phyloP scores from a whole-genome alignment of 2,113 vertebrate genomes.

The Galemys pyrenaicus region DNA sequence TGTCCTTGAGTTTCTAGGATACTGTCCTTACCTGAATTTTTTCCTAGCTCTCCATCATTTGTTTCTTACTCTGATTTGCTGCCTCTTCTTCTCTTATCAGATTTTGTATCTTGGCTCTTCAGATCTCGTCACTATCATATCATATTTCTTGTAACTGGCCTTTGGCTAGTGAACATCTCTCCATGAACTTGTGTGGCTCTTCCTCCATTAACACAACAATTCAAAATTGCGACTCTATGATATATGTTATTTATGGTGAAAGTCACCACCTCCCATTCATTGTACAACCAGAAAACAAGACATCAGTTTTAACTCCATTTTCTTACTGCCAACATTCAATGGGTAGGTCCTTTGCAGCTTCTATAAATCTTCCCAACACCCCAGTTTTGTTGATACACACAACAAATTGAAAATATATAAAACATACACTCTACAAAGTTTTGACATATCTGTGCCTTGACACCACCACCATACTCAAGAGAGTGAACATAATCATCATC shows the following conservation, averaged over 20 bases:
- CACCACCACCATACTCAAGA: not conserved
- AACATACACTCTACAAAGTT: not conserved
- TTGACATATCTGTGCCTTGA: not conserved
- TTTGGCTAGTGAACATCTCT: not conserved
- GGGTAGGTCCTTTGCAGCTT: not conserved
- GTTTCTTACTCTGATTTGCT: not conserved
- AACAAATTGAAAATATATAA: not conserved
- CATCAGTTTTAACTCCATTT: not conserved
- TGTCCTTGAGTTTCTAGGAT: not conserved
- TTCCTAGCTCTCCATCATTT: not conserved
- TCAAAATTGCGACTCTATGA: not conserved
- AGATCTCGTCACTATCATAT: not conserved
- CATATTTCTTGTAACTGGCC: not conserved
- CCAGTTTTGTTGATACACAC: not conserved
- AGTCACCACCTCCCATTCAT: not conserved
- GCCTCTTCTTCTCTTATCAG: not conserved
- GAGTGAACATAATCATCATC: not conserved
- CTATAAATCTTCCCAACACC: not conserved
- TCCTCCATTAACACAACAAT: not conserved
- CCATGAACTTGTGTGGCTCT: not conserved
- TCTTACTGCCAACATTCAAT: not conserved
- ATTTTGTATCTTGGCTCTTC: not conserved
- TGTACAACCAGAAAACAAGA: not conserved
- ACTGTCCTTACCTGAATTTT: not conserved
- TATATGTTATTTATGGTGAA: not conserved